Evolutionary conservation across 2,888 invertebrate genomes (phyloP), one percentile per base, ranked within the genome.

Genomic region (Nymphalis urticae): DNA sequence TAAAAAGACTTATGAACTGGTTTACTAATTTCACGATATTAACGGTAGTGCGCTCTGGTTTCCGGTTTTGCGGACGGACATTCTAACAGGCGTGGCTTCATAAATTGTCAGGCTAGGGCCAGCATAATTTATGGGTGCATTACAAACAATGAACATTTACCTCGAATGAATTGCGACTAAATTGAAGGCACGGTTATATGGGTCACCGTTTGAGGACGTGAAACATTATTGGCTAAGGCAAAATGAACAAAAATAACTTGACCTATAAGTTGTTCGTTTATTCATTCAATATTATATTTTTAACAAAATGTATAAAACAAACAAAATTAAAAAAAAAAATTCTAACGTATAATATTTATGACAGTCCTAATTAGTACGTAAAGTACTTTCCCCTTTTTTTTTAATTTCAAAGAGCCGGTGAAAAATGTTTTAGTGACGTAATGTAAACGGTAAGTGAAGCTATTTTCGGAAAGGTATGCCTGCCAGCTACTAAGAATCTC

Each of bases 11-110:
- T 64, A 73, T 74, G 78, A 84, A 83, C 85, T 77, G 76, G 84
- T 87, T 86, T 85, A 85, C 85, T 88, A 89, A 89, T 88, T 85
- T 85, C 81, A 85, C 79, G 80, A 80, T 81, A 82, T 75, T 90
- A 91, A 89, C 90, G 88, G 90, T 88, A 88, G 83, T 82, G 82
- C 84, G 89, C 81, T 79, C 85, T 80, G 83, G 83, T 89, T 87
- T 88, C 88, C 89, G 89, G 86, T 85, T 71, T 81, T 78, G 82
- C 82, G 77, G 79, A 80, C 86, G 81, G 77, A 82, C 86, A 88
- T 88, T 84, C 88, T 88, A 79, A 72, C 77, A 74, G 83, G 83
- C 82, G 84, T 85, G 83, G 79, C 85, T 85, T 88, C 87, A 88
- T 88, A 86, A 85, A 83, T 87, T 86, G 85, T 85, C 86, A 82